These are phyloP conservation scores for Sebastes elongatus DNA, from an alignment of 2,797 vertebrate species.

Conservation along the genomic window DNA sequence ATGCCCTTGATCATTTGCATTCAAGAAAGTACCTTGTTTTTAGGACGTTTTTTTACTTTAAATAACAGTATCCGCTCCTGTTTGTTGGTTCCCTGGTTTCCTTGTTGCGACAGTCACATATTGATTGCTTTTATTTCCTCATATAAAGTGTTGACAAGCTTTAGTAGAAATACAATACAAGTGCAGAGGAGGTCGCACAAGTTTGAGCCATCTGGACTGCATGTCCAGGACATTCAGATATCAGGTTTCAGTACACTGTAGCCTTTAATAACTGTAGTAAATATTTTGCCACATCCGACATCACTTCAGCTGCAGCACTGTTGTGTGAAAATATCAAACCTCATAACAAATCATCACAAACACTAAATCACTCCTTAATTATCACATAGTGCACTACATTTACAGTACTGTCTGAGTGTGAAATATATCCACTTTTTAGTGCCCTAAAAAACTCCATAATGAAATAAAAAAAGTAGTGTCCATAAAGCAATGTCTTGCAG, in stretches of 20 bases:
- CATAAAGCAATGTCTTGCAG: too few species aligned
- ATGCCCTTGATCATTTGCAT: not conserved
- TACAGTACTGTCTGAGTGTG: too few species aligned
- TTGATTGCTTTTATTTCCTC: not conserved
- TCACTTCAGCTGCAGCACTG: not conserved
- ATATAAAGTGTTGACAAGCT: not conserved
- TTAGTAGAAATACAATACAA: not conserved
- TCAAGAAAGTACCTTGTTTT: not conserved
- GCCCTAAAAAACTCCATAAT: too few species aligned
- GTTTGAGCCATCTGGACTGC: not conserved
- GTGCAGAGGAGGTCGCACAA: rapidly evolving
- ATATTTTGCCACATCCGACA: not conserved
- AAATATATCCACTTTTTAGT: too few species aligned
- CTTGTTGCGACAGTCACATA: not conserved
- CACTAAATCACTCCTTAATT: not conserved
- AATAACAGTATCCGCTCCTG: not conserved
- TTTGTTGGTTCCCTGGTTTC: not conserved
- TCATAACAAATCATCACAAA: not conserved
- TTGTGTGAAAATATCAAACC: not conserved
- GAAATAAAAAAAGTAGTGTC: too few species aligned
- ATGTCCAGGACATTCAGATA: not conserved
- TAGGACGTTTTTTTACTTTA: not conserved
- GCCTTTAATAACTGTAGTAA: not conserved
- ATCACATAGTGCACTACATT: too few species aligned
- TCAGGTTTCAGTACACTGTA: too few species aligned